These are phyloP conservation scores for Choreutis nemorana DNA, from an alignment of 2,888 invertebrate species.

Conservation along the genomic window DNA sequence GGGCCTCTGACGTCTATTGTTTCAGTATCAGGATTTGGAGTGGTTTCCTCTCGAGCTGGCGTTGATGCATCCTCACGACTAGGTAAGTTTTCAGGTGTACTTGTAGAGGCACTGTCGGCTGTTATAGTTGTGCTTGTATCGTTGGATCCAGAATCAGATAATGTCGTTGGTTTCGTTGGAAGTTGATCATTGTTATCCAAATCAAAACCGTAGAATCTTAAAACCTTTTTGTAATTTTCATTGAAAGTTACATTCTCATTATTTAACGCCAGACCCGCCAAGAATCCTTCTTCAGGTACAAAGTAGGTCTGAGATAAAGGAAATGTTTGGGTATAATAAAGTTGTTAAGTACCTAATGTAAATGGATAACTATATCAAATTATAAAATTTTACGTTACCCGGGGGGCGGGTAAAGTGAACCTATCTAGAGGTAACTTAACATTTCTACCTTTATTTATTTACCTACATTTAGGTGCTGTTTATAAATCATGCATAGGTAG, in stretches of 20 bases:
- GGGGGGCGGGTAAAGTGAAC: too few species aligned
- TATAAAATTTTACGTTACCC: too few species aligned
- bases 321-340: too few species aligned
- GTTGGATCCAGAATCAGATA: slow-evolving; percentile 20
- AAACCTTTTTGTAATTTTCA: slow-evolving; percentile 74
- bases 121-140: slow-evolving; percentile 15
- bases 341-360: too few species aligned
- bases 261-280: slow-evolving; percentile 81
- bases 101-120: slow-evolving; percentile 14
- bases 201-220: slow-evolving; percentile 85
- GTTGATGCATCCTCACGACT: slow-evolving; percentile 20
- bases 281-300: slow-evolving; percentile 81
- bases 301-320: slow-evolving; percentile 74
- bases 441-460: too few species aligned
- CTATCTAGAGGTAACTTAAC: too few species aligned
- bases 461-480: too few species aligned
- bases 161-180: slow-evolving; percentile 28
- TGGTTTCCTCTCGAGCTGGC: slow-evolving; percentile 31
- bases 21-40: slow-evolving; percentile 32
- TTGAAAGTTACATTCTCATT: slow-evolving; percentile 79
- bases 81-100: slow-evolving; percentile 13
- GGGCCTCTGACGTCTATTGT: slow-evolving; percentile 29
- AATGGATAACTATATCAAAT: too few species aligned
- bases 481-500: too few species aligned
- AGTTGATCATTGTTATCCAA: slow-evolving; percentile 60